phyloP scores from a whole-genome alignment of 2,113 vertebrate genomes.

The Aphyosemion australe region DNA sequence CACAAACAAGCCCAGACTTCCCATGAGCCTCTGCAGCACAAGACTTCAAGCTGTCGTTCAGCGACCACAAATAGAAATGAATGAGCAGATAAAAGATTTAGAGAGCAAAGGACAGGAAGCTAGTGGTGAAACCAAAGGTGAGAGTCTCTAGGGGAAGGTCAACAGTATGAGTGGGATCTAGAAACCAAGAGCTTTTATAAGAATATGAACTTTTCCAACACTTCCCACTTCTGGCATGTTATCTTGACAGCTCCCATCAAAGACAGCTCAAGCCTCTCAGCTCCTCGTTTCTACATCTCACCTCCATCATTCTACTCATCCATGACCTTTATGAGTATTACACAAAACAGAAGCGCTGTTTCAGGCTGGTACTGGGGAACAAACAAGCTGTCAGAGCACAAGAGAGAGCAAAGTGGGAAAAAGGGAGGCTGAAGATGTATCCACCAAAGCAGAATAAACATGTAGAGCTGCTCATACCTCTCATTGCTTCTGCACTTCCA shows the following conservation, averaged over 20 bases:
- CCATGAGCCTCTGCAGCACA: background rate
- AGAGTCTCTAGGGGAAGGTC: background rate
- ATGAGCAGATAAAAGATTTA: constrained; percentile 31
- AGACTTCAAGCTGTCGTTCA: constrained; percentile 18
- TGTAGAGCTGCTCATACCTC: constrained; percentile 34
- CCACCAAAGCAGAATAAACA: background rate
- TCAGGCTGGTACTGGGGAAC: background rate
- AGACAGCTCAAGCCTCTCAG: constrained; percentile 19
- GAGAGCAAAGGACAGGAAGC: constrained; percentile 20
- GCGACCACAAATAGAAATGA: constrained; percentile 32
- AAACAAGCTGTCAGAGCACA: constrained; percentile 33
- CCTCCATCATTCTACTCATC: constrained; percentile 3
- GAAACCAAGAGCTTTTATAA: background rate
- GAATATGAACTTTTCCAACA: no score
- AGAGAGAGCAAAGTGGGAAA: constrained; percentile 21
- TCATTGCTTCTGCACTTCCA: constrained; percentile 34
- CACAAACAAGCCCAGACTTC: background rate
- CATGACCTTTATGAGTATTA: constrained; percentile 5
- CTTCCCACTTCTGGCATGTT: background rate
- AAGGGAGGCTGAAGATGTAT: background rate
- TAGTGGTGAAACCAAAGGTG: background rate
- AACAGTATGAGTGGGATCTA: background rate
- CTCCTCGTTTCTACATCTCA: constrained; percentile 2
- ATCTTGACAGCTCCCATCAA: constrained; percentile 26
- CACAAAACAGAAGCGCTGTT: constrained; percentile 30